phyloP scores from a whole-genome alignment of 2,797 vertebrate genomes.

The Varecia variegata region DNA sequence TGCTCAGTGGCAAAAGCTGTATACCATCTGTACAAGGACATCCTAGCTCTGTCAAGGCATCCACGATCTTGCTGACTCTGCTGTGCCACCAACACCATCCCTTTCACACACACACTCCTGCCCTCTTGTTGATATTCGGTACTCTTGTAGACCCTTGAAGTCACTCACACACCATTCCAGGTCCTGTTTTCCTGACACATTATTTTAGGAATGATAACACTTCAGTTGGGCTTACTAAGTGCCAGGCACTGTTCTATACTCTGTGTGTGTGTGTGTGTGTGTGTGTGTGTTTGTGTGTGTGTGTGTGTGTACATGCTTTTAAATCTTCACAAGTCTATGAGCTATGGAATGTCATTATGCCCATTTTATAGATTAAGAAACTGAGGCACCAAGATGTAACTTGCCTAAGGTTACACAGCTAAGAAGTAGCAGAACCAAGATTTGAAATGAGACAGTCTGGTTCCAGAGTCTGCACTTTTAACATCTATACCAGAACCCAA shows the following conservation, averaged over 20 bases:
- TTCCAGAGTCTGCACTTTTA: neutral
- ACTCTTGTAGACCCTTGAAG: neutral
- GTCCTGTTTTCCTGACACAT: neutral
- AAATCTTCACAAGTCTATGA: neutral
- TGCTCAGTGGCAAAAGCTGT: neutral
- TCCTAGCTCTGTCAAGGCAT: neutral
- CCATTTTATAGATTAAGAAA: conserved; percentile 10
- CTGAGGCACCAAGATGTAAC: neutral
- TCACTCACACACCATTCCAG: neutral
- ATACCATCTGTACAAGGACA: neutral
- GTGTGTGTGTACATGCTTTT: neutral
- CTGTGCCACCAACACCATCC: neutral
- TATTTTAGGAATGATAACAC: neutral
- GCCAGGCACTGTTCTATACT: neutral
- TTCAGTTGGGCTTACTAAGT: neutral
- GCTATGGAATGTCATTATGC: neutral
- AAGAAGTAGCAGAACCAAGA: neutral
- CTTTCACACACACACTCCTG: neutral
- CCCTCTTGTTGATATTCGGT: neutral
- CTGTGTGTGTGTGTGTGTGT: neutral
- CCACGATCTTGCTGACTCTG: neutral
- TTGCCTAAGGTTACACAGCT: neutral
- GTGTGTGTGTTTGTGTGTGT: no score
- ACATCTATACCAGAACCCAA: neutral
- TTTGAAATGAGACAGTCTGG: neutral